Conservation (phyloP, 2,797 vertebrate species). For the Gymnothorax reevesii region DNA sequence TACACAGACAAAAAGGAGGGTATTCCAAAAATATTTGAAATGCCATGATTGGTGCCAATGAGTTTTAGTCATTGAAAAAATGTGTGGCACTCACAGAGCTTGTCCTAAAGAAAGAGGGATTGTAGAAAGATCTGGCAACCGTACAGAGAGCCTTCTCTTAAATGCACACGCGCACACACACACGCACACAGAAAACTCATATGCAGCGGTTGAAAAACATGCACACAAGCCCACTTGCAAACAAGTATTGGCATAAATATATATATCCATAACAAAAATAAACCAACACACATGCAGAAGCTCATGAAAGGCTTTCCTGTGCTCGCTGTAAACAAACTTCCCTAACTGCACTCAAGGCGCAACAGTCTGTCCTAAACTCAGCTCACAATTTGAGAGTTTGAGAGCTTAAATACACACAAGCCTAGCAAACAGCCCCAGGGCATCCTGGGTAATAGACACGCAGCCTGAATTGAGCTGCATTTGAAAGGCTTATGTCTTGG, state of each 20-base stretch:
- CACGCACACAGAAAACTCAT: neutral
- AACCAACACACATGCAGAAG: neutral
- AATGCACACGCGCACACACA: neutral
- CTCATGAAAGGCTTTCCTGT: neutral
- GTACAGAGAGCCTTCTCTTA: neutral
- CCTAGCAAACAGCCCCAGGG: neutral
- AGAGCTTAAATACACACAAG: neutral
- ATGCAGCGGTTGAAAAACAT: too few species aligned
- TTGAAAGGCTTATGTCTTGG: too few species aligned
- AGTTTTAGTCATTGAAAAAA: slow-evolving; percentile 22
- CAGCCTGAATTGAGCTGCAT: too few species aligned
- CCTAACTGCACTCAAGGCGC: neutral
- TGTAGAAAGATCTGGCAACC: neutral
- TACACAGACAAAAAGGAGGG: too few species aligned
- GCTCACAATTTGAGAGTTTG: too few species aligned
- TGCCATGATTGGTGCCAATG: neutral
- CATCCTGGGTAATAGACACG: neutral
- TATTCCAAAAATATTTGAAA: neutral
- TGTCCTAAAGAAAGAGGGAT: slow-evolving; percentile 2
- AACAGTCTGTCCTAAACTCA: neutral
- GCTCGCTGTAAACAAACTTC: neutral
- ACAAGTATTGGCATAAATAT: too few species aligned
- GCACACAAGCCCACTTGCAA: too few species aligned
- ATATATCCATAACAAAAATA: too few species aligned
- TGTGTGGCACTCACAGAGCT: neutral